Conservation (phyloP, 2,888 invertebrate species). For the Apotomis turbidana region DNA sequence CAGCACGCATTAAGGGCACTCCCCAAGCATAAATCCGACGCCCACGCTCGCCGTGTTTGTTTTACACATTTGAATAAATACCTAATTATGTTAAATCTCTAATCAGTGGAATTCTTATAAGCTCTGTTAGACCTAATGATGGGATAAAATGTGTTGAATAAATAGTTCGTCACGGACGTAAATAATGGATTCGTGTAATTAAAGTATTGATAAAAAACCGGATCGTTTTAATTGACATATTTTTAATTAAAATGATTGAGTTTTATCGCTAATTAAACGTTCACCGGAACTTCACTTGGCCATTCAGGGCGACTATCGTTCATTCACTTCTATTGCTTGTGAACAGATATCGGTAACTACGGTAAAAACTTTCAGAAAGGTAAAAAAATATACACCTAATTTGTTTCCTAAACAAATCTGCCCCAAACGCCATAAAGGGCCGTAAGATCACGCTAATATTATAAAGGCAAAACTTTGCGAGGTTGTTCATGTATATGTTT, state of each 20-base stretch:
- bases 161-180: conserved; percentile 41
- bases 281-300: conserved; percentile 1
- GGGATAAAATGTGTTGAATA: conserved; percentile 37
- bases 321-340: conserved; percentile 5
- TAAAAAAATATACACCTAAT: too few species aligned
- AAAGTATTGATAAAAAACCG: conserved; percentile 34
- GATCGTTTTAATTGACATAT: conserved; percentile 33
- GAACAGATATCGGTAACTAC: background rate
- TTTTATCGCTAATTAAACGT: conserved; percentile 32
- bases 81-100: conserved; percentile 71
- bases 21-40: conserved; percentile 55
- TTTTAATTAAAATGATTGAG: conserved; percentile 34
- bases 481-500: too few species aligned
- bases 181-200: conserved; percentile 35
- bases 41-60: conserved; percentile 66
- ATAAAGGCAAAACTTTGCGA: too few species aligned
- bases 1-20: conserved; percentile 51
- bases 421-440: too few species aligned
- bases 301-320: conserved; percentile 3
- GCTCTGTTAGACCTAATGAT: conserved; percentile 47
- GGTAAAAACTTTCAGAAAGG: too few species aligned
- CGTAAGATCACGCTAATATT: too few species aligned
- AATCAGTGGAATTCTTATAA: conserved; percentile 55
- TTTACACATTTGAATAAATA: conserved; percentile 70
- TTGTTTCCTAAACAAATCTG: too few species aligned